Conservation (phyloP, 53 echinoderm and acorn worm genomes). For the Zoroaster sp. region DNA sequence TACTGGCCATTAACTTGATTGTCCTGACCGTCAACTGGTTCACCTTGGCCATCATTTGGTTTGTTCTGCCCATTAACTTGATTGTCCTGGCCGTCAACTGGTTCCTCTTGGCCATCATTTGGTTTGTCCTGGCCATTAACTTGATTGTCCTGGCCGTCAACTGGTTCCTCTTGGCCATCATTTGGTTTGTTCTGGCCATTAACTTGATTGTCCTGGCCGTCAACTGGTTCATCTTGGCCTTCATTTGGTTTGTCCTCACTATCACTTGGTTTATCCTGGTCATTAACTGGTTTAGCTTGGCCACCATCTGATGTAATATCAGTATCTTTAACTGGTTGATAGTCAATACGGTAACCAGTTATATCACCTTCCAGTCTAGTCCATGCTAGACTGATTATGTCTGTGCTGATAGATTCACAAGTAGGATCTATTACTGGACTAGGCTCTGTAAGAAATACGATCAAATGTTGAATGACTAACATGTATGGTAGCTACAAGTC, state of each 20-base stretch:
- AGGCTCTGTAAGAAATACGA: conserved; percentile 36
- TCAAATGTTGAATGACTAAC: not conserved
- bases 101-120: not conserved
- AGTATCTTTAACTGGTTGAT: conserved; percentile 21
- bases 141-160: not conserved
- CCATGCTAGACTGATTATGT: conserved; percentile 76
- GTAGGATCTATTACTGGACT: conserved; percentile 62
- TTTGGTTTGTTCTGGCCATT: not conserved
- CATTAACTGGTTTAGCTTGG: not conserved
- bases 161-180: not conserved
- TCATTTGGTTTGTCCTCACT: not conserved
- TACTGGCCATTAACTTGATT: not conserved
- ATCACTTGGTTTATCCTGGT: not conserved
- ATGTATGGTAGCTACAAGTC: not conserved
- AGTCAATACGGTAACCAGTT: conserved; percentile 72
- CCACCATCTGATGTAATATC: not conserved
- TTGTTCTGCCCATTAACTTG: not conserved
- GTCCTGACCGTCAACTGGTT: not conserved
- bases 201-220: not conserved
- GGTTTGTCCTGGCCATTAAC: not conserved
- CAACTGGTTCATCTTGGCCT: not conserved
- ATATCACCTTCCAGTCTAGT: conserved; percentile 73
- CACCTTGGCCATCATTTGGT: not conserved
- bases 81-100: conserved; percentile 7
- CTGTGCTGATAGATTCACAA: conserved; percentile 44